Evolutionary conservation across 2,797 vertebrate genomes (phyloP).

Genomic region (Alfaro cultratus): DNA sequence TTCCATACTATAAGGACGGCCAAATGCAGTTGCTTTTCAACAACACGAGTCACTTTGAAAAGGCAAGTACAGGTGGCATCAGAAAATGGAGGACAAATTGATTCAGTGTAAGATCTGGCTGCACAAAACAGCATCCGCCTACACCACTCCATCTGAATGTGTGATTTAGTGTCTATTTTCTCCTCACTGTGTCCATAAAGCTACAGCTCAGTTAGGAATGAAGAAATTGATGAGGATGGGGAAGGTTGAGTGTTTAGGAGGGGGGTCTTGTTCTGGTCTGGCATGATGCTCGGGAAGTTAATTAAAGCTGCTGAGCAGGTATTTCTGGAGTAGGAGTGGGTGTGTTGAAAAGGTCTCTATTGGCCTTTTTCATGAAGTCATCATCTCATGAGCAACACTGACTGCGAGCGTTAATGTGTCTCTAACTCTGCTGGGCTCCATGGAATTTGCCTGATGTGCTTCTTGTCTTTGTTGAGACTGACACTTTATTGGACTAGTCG

Average conservation of each 20-base stretch:
- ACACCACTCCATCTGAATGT: conserved; percentile 62
- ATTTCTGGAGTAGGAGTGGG: conserved; percentile 67
- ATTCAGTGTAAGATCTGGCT: conserved; percentile 57
- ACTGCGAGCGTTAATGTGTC: conserved; percentile 35
- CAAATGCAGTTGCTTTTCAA: conserved; percentile 49
- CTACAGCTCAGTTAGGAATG: conserved; percentile 46
- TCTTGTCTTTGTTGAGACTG: conserved; percentile 18
- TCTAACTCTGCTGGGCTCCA: conserved; percentile 10
- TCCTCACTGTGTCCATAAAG: conserved; percentile 39
- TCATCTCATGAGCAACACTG: conserved; percentile 39
- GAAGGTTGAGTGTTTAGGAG: conserved; percentile 11
- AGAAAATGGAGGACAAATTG: conserved; percentile 55
- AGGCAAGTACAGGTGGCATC: conserved; percentile 51
- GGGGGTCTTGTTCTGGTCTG: conserved; percentile 35
- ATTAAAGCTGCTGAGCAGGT: conserved; percentile 65
- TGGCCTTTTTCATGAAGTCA: conserved; percentile 28
- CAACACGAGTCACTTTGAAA: conserved; percentile 42
- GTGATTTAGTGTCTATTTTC: conserved; percentile 70
- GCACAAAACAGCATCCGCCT: conserved; percentile 64
- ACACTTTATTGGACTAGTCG: background rate
- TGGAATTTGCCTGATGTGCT: conserved; percentile 10
- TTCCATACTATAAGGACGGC: conserved; percentile 26
- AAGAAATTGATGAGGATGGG: conserved; percentile 37
- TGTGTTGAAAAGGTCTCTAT: conserved; percentile 24
- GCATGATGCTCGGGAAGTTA: conserved; percentile 51